These are phyloP conservation scores for Trypoxylus dichotomus DNA, from an alignment of 1,140 invertebrate species.

Conservation along the genomic window DNA sequence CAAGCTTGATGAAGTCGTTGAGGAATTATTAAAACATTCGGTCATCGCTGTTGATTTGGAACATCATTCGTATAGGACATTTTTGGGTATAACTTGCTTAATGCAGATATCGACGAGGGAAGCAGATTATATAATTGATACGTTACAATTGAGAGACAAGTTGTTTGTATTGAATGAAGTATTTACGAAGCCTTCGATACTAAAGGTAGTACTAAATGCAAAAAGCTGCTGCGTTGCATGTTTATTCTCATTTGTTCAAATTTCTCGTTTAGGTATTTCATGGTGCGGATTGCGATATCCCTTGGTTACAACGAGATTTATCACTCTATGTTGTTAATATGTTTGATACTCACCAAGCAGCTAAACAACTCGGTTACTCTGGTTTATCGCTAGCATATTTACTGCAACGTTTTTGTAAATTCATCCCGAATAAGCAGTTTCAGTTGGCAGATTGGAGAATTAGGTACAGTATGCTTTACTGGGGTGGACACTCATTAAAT, in stretches of 20 bases:
- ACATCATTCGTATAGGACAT: slow-evolving; percentile 83
- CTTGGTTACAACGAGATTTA: slow-evolving; percentile 95
- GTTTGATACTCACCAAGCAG: slow-evolving; percentile 94
- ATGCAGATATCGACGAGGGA: slow-evolving; percentile 90
- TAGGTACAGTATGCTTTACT: slow-evolving; percentile 57
- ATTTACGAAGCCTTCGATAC: slow-evolving; percentile 86
- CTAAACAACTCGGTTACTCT: slow-evolving; percentile 72
- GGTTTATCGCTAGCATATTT: slow-evolving; percentile 79
- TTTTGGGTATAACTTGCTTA: slow-evolving; percentile 85
- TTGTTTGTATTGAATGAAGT: slow-evolving; percentile 86
- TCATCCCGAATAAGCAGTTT: slow-evolving; percentile 85
- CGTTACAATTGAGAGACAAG: slow-evolving; percentile 78
- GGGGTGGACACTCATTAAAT: too few relatives aligned
- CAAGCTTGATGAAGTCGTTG: slow-evolving; percentile 67
- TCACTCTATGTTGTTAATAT: slow-evolving; percentile 95
- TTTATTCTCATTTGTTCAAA: too few relatives aligned
- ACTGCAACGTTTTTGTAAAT: slow-evolving; percentile 76
- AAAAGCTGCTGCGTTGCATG: too few relatives aligned
- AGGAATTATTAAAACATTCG: slow-evolving; percentile 65
- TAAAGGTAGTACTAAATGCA: slow-evolving; percentile 69
- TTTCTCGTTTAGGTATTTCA: slow-evolving; percentile 73
- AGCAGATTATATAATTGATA: slow-evolving; percentile 92
- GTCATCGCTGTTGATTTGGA: slow-evolving; percentile 89
- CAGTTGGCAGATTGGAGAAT: slow-evolving; percentile 97
- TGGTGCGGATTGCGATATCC: slow-evolving; percentile 85